These are phyloP conservation scores for Agrotis ipsilon DNA, from an alignment of 2,888 invertebrate species.

Conservation along the genomic window DNA sequence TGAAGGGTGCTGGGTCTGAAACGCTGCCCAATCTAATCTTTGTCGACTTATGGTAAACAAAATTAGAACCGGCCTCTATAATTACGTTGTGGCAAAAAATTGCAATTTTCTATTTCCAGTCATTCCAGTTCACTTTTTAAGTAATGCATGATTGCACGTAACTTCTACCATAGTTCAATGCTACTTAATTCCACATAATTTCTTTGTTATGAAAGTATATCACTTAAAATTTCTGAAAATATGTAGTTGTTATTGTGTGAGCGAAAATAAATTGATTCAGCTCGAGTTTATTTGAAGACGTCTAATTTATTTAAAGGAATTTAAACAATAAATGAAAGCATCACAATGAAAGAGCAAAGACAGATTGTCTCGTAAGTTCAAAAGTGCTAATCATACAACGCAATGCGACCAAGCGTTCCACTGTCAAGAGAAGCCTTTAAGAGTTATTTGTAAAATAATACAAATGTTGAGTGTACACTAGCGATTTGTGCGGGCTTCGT, in stretches of 20 bases:
- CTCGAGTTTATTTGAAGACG: conserved; percentile 9
- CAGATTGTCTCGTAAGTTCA: conserved; percentile 39
- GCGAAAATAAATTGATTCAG: conserved; percentile 6
- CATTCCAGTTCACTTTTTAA: conserved; percentile 6
- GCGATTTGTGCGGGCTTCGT: conserved; percentile 56
- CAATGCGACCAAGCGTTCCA: conserved; percentile 44
- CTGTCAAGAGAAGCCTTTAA: conserved; percentile 49
- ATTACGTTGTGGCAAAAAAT: conserved; percentile 10
- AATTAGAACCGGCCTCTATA: background rate
- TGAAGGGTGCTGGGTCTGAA: background rate
- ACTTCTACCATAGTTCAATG: too few relatives aligned
- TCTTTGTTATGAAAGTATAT: background rate
- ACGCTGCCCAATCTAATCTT: background rate
- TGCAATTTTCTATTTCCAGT: background rate
- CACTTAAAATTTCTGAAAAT: background rate
- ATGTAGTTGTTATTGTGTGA: background rate
- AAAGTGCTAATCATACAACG: conserved; percentile 57
- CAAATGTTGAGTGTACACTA: conserved; percentile 57
- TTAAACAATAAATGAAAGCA: conserved; percentile 32
- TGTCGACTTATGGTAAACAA: background rate
- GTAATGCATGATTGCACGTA: too few relatives aligned
- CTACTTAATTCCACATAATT: background rate
- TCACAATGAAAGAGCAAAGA: conserved; percentile 30
- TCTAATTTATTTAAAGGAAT: conserved; percentile 18
- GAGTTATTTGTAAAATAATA: conserved; percentile 66